Evolutionary conservation across 1,140 invertebrate genomes (phyloP).

Genomic region (Pseudoatta argentina): DNA sequence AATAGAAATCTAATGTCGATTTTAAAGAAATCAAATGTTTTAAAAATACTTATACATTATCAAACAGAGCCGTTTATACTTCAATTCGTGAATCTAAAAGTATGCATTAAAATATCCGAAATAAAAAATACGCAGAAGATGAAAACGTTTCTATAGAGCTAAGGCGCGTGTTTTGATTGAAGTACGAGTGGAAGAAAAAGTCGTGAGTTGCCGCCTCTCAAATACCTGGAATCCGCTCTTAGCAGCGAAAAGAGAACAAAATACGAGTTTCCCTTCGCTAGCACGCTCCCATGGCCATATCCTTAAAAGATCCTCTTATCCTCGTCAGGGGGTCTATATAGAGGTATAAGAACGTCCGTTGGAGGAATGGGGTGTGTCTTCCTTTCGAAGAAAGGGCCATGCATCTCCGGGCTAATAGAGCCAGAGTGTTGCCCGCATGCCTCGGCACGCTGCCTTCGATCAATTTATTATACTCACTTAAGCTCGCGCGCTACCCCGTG

Average conservation of each 20-base stretch:
- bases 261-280: constrained; percentile 22
- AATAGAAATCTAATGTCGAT: background rate
- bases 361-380: constrained; percentile 66
- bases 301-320: constrained; percentile 70
- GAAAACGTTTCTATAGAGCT: background rate
- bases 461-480: constrained; percentile 79
- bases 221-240: constrained; percentile 55
- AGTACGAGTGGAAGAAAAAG: background rate
- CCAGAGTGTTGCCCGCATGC: constrained; percentile 76
- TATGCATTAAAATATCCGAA: background rate
- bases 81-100: background rate
- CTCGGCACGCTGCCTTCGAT: constrained; percentile 72
- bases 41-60: constrained; percentile 20
- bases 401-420: constrained; percentile 75
- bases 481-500: constrained; percentile 53
- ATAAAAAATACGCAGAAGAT: background rate
- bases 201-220: constrained; percentile 28
- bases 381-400: constrained; percentile 68
- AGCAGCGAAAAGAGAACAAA: constrained; percentile 35
- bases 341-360: constrained; percentile 47
- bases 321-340: constrained; percentile 58
- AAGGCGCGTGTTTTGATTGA: constrained; percentile 18
- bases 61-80: background rate
- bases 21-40: background rate
- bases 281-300: constrained; percentile 44